phyloP scores from a whole-genome alignment of 1,140 invertebrate species.

The Spodoptera litura region DNA sequence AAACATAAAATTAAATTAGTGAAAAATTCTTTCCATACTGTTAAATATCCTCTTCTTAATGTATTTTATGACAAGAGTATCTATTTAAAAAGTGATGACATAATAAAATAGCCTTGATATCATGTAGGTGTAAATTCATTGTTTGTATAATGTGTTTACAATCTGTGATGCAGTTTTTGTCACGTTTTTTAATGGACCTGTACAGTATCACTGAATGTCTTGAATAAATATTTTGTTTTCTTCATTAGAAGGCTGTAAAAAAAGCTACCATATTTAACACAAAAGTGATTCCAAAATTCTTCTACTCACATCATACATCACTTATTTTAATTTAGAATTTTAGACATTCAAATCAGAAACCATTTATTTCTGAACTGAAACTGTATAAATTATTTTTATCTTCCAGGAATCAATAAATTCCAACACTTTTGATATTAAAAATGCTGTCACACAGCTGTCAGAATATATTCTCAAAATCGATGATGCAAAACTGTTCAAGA shows the following conservation, averaged over 20 bases:
- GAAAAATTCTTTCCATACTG: too few species aligned
- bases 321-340: too few species aligned
- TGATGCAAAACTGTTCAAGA: slow-evolving; percentile 72
- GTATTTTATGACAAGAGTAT: background rate
- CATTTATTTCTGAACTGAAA: background rate
- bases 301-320: too few species aligned
- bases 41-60: background rate
- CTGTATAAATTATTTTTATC: slow-evolving; percentile 28
- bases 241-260: too few species aligned
- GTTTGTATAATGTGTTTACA: background rate
- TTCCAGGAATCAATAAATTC: slow-evolving; percentile 64
- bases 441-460: slow-evolving; percentile 67
- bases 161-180: background rate
- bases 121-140: slow-evolving; percentile 14
- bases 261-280: too few species aligned
- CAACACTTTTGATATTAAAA: slow-evolving; percentile 56
- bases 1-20: too few species aligned
- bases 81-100: background rate
- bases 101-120: slow-evolving; percentile 18
- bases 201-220: background rate
- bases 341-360: background rate
- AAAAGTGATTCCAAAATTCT: too few species aligned
- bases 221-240: too few species aligned
- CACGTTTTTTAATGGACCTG: background rate
- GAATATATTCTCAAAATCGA: slow-evolving; percentile 72